These are phyloP conservation scores for Campylorhamphus procurvoides DNA, from an alignment of 2,113 vertebrate genomes.

Conservation along the genomic window DNA sequence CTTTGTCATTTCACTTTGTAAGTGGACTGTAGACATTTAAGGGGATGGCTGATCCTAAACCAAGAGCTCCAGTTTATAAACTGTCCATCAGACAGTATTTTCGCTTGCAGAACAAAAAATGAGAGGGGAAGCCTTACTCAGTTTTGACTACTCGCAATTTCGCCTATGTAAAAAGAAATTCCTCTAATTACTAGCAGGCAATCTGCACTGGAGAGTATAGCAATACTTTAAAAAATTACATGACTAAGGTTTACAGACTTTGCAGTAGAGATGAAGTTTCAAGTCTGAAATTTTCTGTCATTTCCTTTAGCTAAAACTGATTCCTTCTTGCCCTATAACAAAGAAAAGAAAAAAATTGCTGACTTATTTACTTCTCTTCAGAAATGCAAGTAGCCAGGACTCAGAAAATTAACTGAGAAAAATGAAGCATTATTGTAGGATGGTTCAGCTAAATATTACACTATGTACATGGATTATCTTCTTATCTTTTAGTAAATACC, in stretches of 20 bases:
- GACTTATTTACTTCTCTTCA: not conserved
- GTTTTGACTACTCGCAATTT: not conserved
- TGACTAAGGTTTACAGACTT: not conserved
- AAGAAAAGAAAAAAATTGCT: not conserved
- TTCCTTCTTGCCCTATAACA: not conserved
- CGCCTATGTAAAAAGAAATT: not conserved
- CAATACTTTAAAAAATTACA: not conserved
- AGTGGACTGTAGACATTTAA: not conserved
- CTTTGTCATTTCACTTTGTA: slow-evolving; percentile 19
- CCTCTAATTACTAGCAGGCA: not conserved
- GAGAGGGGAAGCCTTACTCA: not conserved
- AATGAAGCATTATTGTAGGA: not conserved
- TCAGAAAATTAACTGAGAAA: not conserved
- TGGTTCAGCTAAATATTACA: not conserved
- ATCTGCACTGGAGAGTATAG: not conserved
- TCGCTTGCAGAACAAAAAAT: not conserved
- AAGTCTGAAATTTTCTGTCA: not conserved
- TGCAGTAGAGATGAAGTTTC: not conserved
- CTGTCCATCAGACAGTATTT: not conserved
- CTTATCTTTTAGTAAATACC: not conserved
- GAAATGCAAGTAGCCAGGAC: not conserved
- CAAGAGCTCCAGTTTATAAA: not conserved
- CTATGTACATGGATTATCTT: not conserved
- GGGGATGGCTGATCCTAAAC: not conserved
- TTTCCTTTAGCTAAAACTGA: not conserved